Evolutionary conservation across 2,113 vertebrate genomes (phyloP).

Genomic region (Syngnathus scovelli): DNA sequence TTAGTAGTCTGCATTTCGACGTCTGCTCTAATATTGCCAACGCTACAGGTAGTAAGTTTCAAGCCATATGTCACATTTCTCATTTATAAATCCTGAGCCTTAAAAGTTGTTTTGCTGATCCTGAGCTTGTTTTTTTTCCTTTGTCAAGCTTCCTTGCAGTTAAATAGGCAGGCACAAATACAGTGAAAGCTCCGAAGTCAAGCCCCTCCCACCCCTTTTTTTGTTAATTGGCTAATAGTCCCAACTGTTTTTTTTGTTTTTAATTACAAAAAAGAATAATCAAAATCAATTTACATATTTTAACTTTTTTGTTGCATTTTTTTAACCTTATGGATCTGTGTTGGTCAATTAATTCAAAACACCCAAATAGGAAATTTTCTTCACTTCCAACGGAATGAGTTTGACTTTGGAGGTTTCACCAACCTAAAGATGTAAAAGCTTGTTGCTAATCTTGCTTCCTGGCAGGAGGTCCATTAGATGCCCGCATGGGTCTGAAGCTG

Average conservation of each 20-base stretch:
- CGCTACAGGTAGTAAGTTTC: constrained; percentile 18
- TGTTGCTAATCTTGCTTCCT: constrained; percentile 72
- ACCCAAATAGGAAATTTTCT: neutral
- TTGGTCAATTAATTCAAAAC: too few relatives aligned
- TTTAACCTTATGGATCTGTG: too few relatives aligned
- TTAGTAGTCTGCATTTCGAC: neutral
- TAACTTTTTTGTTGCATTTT: too few relatives aligned
- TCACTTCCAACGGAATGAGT: neutral
- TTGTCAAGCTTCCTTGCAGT: neutral
- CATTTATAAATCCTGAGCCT: neutral
- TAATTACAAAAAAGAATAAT: too few relatives aligned
- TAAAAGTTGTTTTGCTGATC: constrained; percentile 2
- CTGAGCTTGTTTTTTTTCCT: constrained; percentile 10
- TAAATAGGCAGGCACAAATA: neutral
- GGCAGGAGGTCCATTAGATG: constrained; percentile 63
- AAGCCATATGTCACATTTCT: constrained; percentile 21
- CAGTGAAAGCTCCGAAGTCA: neutral
- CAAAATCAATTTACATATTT: too few relatives aligned
- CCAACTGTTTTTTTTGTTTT: too few relatives aligned
- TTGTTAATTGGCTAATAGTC: too few relatives aligned
- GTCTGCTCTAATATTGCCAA: neutral
- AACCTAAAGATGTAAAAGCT: neutral
- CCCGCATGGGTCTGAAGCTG: constrained; percentile 32
- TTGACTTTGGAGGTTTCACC: constrained; percentile 15
- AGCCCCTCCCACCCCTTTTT: neutral